Percentiles rank a stretch among this genome's conserved stretches.
Conservation (phyloP, 2,797 vertebrate species). For the Acrocephalus scirpaceus region DNA sequence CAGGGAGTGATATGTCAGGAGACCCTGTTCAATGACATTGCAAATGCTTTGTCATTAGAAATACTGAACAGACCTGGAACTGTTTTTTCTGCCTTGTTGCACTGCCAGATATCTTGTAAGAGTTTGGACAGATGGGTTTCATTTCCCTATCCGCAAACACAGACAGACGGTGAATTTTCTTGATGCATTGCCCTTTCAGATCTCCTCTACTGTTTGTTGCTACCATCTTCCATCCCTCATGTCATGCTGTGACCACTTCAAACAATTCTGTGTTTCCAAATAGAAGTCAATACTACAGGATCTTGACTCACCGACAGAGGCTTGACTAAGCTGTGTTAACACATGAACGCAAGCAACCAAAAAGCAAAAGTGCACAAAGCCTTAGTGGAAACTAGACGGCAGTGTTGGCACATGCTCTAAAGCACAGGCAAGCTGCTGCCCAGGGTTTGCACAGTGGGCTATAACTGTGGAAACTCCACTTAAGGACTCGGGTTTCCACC, state of each 20-base stretch:
- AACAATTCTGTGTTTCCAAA: neutral
- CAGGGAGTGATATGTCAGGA: neutral
- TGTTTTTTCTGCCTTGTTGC: neutral
- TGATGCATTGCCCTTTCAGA: neutral
- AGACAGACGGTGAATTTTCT: neutral
- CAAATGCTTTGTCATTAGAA: neutral
- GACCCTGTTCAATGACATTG: neutral
- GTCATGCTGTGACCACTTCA: neutral
- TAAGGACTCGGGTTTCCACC: neutral
- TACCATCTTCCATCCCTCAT: neutral
- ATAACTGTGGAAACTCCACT: fast-evolving
- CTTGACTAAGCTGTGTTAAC: neutral
- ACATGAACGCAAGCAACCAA: fast-evolving
- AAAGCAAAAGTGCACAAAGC: neutral
- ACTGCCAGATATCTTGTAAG: neutral
- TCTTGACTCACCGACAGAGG: fast-evolving
- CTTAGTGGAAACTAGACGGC: neutral
- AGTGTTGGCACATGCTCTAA: neutral
- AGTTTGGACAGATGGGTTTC: neutral
- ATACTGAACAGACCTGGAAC: neutral
- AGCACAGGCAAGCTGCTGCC: neutral
- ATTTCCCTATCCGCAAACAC: neutral
- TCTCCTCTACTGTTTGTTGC: neutral
- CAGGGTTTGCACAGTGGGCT: fast-evolving
- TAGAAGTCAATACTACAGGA: neutral